Evolutionary conservation across 2,888 invertebrate genomes (phyloP), one percentile per base, ranked within the genome.

Genomic region (Lasioglossum villosulum): DNA sequence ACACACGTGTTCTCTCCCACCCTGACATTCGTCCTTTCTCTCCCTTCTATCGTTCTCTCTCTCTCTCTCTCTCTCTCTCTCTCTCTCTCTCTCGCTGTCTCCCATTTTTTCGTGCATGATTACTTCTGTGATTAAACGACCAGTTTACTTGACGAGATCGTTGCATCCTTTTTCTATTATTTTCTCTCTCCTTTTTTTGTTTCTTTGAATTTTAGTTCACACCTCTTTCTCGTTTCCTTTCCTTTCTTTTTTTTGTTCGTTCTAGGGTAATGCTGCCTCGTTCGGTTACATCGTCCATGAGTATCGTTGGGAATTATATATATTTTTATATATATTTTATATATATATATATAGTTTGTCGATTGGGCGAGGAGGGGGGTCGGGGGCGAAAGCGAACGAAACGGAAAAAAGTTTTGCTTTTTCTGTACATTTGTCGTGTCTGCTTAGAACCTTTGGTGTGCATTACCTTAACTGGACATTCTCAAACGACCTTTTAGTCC

Each of bases 401-500:
- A 85, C 56, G 52, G 39, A 45, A 76, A 84, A 68, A 72, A 75
- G 30, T 76, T 78, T 70, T 37, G 75, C 83, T 81, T 87, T n/a
- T 56, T 56, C 81, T 87, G 87, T 86, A 87, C 87, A 87, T 87
- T 87, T 87, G 83, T 87, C 87, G 80, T 81, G 77, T 77, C 79
- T 87, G 82, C 77, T 82, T 80, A 83, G 83, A 80, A 82, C 80
- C 87, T 75, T 86, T 86, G 86, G 77, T 87, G 75, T 83, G 88
- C 86, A 83, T 89, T 90, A 92, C 91, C 91, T 92, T 89, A 86
- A 80, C 56, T 84, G 88, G 78, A 89, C 83, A 83, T 79, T 45
- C 66, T 72, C 74, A 82, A 56, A 86, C 75, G 79, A 77, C 34
- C 63, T 86, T 88, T 96, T 97, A 97, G 96, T 97, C 97, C 95